Base-by-base conservation (phyloP, 2,797 vertebrate genomes). In the Sebastes kiyomatsui region DNA sequence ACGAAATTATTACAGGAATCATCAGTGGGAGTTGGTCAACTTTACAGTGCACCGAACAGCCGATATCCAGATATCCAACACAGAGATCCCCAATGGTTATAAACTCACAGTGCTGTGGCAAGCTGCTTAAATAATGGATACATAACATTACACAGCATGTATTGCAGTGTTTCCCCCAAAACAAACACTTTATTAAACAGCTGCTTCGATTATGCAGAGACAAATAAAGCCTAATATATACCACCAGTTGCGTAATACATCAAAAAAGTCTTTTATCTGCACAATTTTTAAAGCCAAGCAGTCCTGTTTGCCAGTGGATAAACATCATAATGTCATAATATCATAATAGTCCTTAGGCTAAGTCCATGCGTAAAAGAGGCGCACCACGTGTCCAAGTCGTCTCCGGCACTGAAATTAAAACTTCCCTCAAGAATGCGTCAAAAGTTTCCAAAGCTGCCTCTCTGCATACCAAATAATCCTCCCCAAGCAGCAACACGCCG, bases 391-490 rank as follows among this genome's bases (percentile, higher is more conserved):
- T 84, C 85, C 85, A 73, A 11, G 77, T 82, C 89, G 77, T 82
- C 89, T 65, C 77, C 84, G 25, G 55, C 70, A 72, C 71, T 52
- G 59, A 88, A 58, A 86, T 81, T 56, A 71, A 90, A 93, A 93
- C 87, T 91, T 92, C 87, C 83, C 84, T 55, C 72, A 88, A 91
- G 90, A 92, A 91, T 93, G 92, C 92, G 90, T 86, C 82, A 92
- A 93, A 94, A 94, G 83, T 91, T 93, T 92, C 83, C 84, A 80
- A 68, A 77, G 89, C 88, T 42, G 78, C 84, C 65, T 18, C 82
- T 67, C 68, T 88, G 91, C 84, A 91, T 89, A 89, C 91, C 86
- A 91, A 92, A 81, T 84, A 79, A 86, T 75, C 75, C 81, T 67
- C 55, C 62, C 30, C 71, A 72, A n/a, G 30, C 56, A 2, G 42